phyloP scores from a whole-genome alignment of 2,888 invertebrate species.

The Petrolisthes manimaculis region DNA sequence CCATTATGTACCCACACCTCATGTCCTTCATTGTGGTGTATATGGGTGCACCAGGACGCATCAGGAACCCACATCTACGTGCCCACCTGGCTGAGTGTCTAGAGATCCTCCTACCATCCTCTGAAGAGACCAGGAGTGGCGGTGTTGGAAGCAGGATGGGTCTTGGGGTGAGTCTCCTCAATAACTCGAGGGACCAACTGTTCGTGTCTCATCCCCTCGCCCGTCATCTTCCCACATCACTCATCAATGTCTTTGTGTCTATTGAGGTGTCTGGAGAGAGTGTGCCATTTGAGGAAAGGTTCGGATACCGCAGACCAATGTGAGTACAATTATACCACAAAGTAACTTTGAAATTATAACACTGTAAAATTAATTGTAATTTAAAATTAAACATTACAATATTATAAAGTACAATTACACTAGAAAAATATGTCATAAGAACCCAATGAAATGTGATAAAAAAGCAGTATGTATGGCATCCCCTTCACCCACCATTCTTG shows the following conservation, averaged over 20 bases:
- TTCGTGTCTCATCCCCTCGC: slow-evolving; percentile 72
- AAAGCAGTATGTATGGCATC: too few species aligned
- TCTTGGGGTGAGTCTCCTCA: slow-evolving; percentile 29
- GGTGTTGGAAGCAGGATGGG: neutral
- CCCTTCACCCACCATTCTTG: too few species aligned
- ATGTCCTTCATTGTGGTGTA: slow-evolving; percentile 81
- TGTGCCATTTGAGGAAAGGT: slow-evolving; percentile 96
- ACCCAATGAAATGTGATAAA: too few species aligned
- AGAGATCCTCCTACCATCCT: slow-evolving; percentile 84
- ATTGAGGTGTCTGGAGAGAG: slow-evolving; percentile 98
- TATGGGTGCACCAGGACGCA: slow-evolving; percentile 86
- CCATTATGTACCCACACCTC: slow-evolving; percentile 69
- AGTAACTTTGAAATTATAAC: neutral
- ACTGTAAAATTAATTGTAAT: too few species aligned
- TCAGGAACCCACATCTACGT: slow-evolving; percentile 92
- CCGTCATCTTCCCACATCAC: slow-evolving; percentile 79
- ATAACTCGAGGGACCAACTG: slow-evolving; percentile 74
- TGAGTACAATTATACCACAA: slow-evolving; percentile 35
- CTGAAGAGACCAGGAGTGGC: neutral
- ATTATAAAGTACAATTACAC: too few species aligned
- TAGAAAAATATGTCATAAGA: too few species aligned
- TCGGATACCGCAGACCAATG: slow-evolving; percentile 96
- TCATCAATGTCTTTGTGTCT: slow-evolving; percentile 93
- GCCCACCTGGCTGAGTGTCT: slow-evolving; percentile 91
- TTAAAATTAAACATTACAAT: too few species aligned